phyloP scores from a whole-genome alignment of 2,888 invertebrate species.

The Drosophila leonis region DNA sequence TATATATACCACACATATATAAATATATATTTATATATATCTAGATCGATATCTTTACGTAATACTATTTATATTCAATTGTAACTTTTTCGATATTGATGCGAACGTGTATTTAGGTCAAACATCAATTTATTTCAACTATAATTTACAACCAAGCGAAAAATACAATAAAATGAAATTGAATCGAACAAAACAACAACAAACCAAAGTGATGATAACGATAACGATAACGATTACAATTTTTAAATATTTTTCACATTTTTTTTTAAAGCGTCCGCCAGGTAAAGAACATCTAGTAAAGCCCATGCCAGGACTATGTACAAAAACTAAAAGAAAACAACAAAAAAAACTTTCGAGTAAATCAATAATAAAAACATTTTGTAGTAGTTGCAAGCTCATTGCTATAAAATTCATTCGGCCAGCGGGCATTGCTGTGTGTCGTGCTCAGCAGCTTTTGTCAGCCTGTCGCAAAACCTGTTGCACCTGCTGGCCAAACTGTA shows the following conservation, averaged over 20 bases:
- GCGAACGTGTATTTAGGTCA: constrained; percentile 76
- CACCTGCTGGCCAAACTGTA: constrained; percentile 23
- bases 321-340: constrained; percentile 16
- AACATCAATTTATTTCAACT: constrained; percentile 63
- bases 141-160: constrained; percentile 48
- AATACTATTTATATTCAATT: constrained; percentile 51
- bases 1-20: constrained; percentile 20
- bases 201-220: constrained; percentile 63
- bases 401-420: constrained; percentile 50
- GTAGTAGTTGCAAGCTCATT: constrained; percentile 60
- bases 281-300: constrained; percentile 42
- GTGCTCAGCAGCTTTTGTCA: constrained; percentile 44
- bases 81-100: constrained; percentile 68
- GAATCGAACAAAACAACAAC: constrained; percentile 62
- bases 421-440: constrained; percentile 8
- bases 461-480: constrained; percentile 47
- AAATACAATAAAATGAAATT: constrained; percentile 13
- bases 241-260: constrained; percentile 22
- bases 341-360: constrained; percentile 33
- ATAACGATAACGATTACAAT: constrained; percentile 40
- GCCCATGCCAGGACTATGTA: constrained; percentile 33
- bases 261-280: constrained; percentile 43
- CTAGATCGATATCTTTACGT: constrained; percentile 55
- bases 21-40: constrained; percentile 34
- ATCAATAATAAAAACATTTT: constrained; percentile 14